These are phyloP conservation scores for Lophius americanus DNA, from an alignment of 2,797 vertebrate genomes.

Conservation along the genomic window DNA sequence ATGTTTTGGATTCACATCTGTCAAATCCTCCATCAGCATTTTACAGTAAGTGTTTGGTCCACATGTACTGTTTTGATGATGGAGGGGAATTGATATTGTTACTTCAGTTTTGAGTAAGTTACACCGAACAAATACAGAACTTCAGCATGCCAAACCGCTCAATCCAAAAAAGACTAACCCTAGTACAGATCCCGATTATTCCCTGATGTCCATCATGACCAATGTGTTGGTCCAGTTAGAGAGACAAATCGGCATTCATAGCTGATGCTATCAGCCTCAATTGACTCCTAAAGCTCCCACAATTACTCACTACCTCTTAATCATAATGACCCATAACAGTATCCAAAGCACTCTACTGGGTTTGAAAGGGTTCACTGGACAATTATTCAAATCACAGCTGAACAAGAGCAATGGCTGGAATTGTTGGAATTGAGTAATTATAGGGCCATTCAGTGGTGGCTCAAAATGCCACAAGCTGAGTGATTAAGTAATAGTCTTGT, in stretches of 20 bases:
- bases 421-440: conserved; percentile 78
- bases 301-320: conserved; percentile 64
- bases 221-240: conserved; percentile 50
- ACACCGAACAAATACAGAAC: neutral
- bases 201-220: conserved; percentile 22
- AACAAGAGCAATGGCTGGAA: conserved; percentile 65
- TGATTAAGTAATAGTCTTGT: conserved; percentile 76
- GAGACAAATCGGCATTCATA: conserved; percentile 44
- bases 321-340: conserved; percentile 62
- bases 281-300: conserved; percentile 65
- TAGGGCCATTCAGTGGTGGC: conserved; percentile 54
- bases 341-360: conserved; percentile 51
- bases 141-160: conserved; percentile 6
- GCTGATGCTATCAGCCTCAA: conserved; percentile 55
- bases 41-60: too few relatives aligned
- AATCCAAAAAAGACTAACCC: conserved; percentile 27
- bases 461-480: conserved; percentile 74
- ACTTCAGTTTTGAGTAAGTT: too few relatives aligned
- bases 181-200: conserved; percentile 26
- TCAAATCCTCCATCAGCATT: too few relatives aligned
- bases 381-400: conserved; percentile 77
- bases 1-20: too few relatives aligned
- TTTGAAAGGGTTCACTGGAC: conserved; percentile 63
- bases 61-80: too few relatives aligned
- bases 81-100: too few relatives aligned